phyloP scores from a whole-genome alignment of 1,140 invertebrate genomes.

The Drosophila lacteicornis region DNA sequence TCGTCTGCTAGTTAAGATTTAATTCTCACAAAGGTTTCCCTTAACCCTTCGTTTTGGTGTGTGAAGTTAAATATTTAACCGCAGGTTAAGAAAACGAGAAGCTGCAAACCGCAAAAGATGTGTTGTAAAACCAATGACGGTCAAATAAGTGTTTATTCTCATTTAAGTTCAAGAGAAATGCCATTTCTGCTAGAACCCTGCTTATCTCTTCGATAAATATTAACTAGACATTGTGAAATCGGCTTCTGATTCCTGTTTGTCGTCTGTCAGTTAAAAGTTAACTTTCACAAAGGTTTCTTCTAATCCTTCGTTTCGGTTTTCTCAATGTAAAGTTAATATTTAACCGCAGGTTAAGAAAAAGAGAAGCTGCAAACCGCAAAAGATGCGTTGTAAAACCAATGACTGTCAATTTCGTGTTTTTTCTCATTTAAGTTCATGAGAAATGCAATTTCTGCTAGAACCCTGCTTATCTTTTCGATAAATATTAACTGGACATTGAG shows the following conservation, averaged over 20 bases:
- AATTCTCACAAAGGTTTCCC: no score
- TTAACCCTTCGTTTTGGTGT: neutral
- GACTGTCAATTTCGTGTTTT: no score
- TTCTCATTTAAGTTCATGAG: neutral
- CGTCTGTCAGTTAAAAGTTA: no score
- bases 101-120: neutral
- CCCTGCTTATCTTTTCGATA: neutral
- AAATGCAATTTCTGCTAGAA: no score
- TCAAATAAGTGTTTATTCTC: neutral
- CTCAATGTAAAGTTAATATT: no score
- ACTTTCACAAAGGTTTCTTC: neutral
- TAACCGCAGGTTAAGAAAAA: neutral
- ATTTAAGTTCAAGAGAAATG: neutral
- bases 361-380: neutral
- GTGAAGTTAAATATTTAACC: neutral
- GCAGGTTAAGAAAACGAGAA: neutral
- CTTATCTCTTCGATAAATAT: neutral
- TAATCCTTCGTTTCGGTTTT: no score
- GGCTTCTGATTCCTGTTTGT: no score
- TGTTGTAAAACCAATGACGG: neutral
- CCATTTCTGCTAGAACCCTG: no score
- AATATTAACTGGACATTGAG: neutral
- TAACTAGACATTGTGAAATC: no score
- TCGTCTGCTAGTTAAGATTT: no score
- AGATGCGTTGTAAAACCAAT: neutral